Evolutionary conservation across 1,140 invertebrate species (phyloP).

Genomic region (Drosophila subobscura): DNA sequence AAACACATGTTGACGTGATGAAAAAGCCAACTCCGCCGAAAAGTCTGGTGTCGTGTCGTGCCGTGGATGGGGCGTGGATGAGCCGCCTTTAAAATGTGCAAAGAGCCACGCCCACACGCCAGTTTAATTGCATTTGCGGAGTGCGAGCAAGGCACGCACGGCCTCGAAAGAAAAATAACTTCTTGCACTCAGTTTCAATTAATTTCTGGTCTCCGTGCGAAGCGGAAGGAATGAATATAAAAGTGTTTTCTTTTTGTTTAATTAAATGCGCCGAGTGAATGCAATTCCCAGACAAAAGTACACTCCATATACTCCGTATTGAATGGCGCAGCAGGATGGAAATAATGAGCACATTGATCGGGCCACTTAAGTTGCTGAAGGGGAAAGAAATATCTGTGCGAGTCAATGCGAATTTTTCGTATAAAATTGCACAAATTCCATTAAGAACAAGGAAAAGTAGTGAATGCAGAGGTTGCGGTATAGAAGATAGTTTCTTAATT

Average conservation of each 20-base stretch:
- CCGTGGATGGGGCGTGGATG: too few species aligned
- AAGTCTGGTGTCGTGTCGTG: not conserved
- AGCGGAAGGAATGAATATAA: constrained; percentile 15
- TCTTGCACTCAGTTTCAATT: constrained; percentile 37
- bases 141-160: not conserved
- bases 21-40: constrained; percentile 1
- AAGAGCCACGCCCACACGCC: not conserved
- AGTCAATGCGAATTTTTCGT: too few species aligned
- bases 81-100: constrained; percentile 11
- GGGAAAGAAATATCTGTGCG: too few species aligned
- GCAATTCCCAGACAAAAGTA: not conserved
- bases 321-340: not conserved
- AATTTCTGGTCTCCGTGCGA: not conserved
- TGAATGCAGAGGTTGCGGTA: too few species aligned
- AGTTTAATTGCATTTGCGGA: not conserved
- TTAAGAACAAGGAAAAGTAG: too few species aligned
- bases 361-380: not conserved
- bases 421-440: too few species aligned
- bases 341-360: constrained; percentile 29
- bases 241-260: constrained; percentile 23
- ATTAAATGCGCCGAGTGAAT: constrained; percentile 19
- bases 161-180: constrained; percentile 16
- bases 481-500: too few species aligned
- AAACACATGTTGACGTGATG: constrained; percentile 45
- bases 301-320: not conserved